Base-by-base conservation (phyloP, 2,113 vertebrate genomes). In the Lophura nycthemera region DNA sequence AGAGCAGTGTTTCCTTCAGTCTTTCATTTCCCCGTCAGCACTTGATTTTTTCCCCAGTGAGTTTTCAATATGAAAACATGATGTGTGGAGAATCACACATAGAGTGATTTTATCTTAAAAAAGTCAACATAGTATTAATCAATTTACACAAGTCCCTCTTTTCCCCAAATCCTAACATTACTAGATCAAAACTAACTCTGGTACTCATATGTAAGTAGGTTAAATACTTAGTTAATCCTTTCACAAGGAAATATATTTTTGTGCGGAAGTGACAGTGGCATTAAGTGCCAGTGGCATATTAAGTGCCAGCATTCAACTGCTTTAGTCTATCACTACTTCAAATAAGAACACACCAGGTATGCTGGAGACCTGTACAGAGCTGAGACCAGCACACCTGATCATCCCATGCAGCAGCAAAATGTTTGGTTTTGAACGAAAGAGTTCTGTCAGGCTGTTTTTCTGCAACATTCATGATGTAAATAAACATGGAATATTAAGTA, bases 261-360 rank as follows among this genome's bases (percentile, higher is more conserved):
- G 95, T 97, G 94, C 89, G 77, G 92, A 94, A 86, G 81, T 96
- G 96, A 96, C 96, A 95, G 92, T 64, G 88, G 96, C 91, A 60
- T 93, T 73, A 93, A 80, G 90, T 96, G 92, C 65, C 81, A 86
- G 38, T 4, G 5, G 52, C 64, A 36, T 70, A 56, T 0, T 24
- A 93, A 78, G 74, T 84, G 89, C 92, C 93, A 91, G 77, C 82
- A 74, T 90, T 83, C 57, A 77, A 79, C 69, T 76, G 76, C 64
- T 74, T 90, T 93, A 72, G 66, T 74, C 16, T 92, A 83, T 34
- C 65, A 71, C 69, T 93, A 92, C 83, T 84, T 89, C 47, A 86
- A 77, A 72, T 69, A 96, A 92, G 76, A 92, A 94, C 88, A 95
- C 67, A 92, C 22, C 88, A 93, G 59, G 36, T 75, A 50, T 29